Evolutionary conservation across 2,797 vertebrate genomes (phyloP).

Genomic region (Stomatorhinus walkeri): DNA sequence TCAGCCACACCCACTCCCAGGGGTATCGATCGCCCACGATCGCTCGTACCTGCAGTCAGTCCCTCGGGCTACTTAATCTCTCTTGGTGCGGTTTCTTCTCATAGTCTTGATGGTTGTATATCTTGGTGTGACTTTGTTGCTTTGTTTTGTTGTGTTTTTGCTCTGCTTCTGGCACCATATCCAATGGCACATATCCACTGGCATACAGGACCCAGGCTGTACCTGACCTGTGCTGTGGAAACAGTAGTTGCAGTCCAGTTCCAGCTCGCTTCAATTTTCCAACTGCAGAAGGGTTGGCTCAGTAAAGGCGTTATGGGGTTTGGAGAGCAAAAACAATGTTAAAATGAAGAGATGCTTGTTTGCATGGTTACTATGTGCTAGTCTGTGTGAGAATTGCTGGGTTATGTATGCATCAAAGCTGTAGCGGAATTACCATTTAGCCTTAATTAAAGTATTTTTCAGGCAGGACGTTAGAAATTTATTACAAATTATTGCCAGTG

Average conservation of each 20-base stretch:
- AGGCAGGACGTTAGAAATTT: neutral
- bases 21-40: neutral
- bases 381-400: neutral
- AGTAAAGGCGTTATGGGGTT: neutral
- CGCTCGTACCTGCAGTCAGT: neutral
- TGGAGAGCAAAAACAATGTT: neutral
- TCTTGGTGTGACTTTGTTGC: neutral
- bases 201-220: neutral
- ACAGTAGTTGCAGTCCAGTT: neutral
- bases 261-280: neutral
- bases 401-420: neutral
- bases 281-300: neutral
- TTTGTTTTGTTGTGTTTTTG: neutral
- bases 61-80: neutral
- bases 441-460: neutral
- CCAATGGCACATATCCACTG: neutral
- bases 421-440: neutral
- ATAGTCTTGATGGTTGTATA: neutral
- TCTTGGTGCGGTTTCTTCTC: neutral
- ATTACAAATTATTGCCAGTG: neutral
- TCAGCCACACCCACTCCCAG: neutral
- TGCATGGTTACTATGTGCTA: neutral
- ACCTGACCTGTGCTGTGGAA: neutral
- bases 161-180: neutral
- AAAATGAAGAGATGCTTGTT: neutral